phyloP scores from a whole-genome alignment of 2,113 vertebrate species.

The Oreochromis niloticus region DNA sequence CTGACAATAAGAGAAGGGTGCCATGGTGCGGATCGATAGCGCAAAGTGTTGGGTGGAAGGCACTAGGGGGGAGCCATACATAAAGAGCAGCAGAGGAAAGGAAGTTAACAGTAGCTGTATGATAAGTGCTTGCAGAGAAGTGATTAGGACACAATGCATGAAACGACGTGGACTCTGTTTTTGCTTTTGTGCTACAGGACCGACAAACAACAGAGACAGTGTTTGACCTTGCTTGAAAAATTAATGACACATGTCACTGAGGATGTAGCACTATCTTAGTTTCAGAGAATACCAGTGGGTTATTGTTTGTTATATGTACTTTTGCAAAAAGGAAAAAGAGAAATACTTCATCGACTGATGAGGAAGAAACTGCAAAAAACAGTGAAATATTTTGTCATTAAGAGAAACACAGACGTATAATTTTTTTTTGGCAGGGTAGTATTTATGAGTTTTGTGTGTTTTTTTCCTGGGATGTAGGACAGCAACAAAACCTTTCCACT shows the following conservation, averaged over 20 bases:
- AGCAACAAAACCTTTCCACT: background rate
- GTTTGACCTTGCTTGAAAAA: constrained; percentile 53
- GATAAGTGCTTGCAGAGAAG: constrained; percentile 10
- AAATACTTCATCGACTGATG: background rate
- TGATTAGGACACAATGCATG: background rate
- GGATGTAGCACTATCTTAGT: constrained; percentile 8
- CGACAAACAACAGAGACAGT: constrained; percentile 18
- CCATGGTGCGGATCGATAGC: constrained; percentile 59
- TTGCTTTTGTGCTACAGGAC: background rate
- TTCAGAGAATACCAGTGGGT: background rate
- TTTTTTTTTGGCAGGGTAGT: background rate
- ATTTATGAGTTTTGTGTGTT: background rate
- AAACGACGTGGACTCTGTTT: background rate
- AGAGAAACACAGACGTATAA: background rate
- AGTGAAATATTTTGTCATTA: constrained; percentile 3
- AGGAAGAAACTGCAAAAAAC: background rate
- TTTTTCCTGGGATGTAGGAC: background rate
- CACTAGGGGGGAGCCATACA: constrained; percentile 3
- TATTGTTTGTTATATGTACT: constrained; percentile 9
- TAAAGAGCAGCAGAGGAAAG: constrained; percentile 6
- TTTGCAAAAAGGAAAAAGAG: background rate
- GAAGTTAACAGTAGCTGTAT: constrained; percentile 13
- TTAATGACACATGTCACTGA: constrained; percentile 28
- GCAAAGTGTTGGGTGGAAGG: constrained; percentile 37
- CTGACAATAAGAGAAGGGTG: constrained; percentile 55